Conservation (phyloP, 2,888 invertebrate genomes). For the Kryphioiulus occultus region DNA sequence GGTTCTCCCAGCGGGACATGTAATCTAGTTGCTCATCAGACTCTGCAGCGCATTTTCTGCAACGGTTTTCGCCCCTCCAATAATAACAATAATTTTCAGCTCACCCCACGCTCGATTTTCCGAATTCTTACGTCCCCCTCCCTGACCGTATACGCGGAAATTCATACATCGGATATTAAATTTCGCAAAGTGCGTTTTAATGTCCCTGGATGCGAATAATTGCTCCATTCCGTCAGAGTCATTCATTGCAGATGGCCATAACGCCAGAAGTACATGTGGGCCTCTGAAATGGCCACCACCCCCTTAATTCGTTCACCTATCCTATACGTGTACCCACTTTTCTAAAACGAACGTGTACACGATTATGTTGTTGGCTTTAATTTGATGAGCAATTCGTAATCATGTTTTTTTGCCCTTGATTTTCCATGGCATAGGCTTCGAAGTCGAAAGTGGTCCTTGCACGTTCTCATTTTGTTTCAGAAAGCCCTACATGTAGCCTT, state of each 20-base stretch:
- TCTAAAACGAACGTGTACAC: neutral
- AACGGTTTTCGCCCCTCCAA: neutral
- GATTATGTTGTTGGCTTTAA: neutral
- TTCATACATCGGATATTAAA: conserved; percentile 11
- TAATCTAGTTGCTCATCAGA: conserved; percentile 17
- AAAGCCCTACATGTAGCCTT: too few species aligned
- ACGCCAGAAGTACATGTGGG: neutral
- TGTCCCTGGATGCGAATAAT: conserved; percentile 25
- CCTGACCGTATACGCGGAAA: neutral
- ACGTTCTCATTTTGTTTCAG: too few species aligned
- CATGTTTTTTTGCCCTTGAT: neutral
- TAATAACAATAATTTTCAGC: conserved; percentile 22
- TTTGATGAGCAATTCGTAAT: neutral
- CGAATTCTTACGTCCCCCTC: neutral
- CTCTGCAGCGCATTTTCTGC: neutral
- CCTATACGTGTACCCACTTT: neutral
- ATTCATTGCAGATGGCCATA: conserved; percentile 25
- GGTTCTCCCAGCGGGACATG: neutral
- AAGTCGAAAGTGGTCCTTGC: too few species aligned
- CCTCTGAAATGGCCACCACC: conserved; percentile 1
- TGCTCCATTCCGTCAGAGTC: conserved; percentile 25
- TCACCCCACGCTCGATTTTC: conserved; percentile 25
- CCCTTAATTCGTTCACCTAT: neutral
- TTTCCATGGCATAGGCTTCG: too few species aligned
- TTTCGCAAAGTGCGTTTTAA: conserved; percentile 22